These are phyloP conservation scores for Thumatha senex DNA, from an alignment of 2,888 invertebrate genomes.

Conservation along the genomic window DNA sequence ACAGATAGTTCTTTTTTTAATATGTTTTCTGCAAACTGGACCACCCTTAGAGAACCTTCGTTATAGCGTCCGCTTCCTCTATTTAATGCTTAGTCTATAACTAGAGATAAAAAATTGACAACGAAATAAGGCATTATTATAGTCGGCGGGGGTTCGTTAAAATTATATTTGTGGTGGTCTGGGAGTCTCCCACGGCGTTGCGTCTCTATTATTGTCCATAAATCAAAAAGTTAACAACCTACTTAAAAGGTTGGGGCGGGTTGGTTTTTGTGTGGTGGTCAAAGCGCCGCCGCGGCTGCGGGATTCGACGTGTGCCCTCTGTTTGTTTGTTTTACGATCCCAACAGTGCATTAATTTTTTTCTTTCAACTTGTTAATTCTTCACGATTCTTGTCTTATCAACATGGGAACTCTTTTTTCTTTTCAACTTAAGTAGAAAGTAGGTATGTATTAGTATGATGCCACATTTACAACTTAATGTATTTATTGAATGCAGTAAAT, in stretches of 20 bases:
- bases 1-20: slow-evolving; percentile 37
- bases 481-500: neutral
- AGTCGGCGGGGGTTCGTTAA: slow-evolving; percentile 77
- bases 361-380: slow-evolving; percentile 71
- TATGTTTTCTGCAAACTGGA: slow-evolving; percentile 47
- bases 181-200: slow-evolving; percentile 80
- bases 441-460: slow-evolving; percentile 26
- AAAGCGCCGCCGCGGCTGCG: slow-evolving; percentile 75
- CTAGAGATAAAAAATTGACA: slow-evolving; percentile 64
- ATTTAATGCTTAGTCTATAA: slow-evolving; percentile 44
- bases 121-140: slow-evolving; percentile 71
- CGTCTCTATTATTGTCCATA: slow-evolving; percentile 83
- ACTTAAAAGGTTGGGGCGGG: slow-evolving; percentile 80
- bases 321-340: slow-evolving; percentile 82
- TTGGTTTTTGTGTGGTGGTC: slow-evolving; percentile 77
- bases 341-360: slow-evolving; percentile 79
- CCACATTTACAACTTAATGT: neutral
- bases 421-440: slow-evolving; percentile 38
- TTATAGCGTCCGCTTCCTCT: slow-evolving; percentile 15
- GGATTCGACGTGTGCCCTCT: slow-evolving; percentile 65
- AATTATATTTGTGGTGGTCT: slow-evolving; percentile 76
- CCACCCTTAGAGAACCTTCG: slow-evolving; percentile 50
- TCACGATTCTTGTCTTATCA: slow-evolving; percentile 74
- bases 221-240: slow-evolving; percentile 84
- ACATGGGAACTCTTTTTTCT: slow-evolving; percentile 51